Evolutionary conservation across 2,888 invertebrate species (phyloP).

Genomic region (Labia minor): DNA sequence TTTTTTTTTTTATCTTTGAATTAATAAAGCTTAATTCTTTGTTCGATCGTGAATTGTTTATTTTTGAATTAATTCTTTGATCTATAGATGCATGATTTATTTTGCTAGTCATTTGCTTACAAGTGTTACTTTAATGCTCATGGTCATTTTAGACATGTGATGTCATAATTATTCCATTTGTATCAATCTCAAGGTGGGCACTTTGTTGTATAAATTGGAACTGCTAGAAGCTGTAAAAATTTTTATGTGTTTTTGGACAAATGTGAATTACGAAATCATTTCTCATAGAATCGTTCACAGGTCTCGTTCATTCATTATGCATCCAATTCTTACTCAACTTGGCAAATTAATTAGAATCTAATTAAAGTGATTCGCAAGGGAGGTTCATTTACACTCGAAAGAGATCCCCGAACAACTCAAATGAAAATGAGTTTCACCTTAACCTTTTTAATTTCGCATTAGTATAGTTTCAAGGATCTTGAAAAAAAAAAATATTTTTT

Average conservation of each 20-base stretch:
- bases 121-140: not conserved
- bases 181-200: not conserved
- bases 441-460: constrained; percentile 7
- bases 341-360: not conserved
- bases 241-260: too few species aligned
- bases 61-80: too few species aligned
- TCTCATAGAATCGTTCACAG: too few species aligned
- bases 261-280: too few species aligned
- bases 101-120: not conserved
- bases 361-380: not conserved
- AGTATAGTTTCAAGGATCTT: not conserved
- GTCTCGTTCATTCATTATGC: too few species aligned
- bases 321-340: too few species aligned
- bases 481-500: not conserved
- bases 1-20: too few species aligned
- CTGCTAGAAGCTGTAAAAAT: too few species aligned
- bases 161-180: constrained; percentile 13
- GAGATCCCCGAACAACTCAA: not conserved
- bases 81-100: not conserved
- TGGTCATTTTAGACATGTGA: not conserved
- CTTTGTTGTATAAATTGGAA: not conserved
- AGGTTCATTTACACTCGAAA: not conserved
- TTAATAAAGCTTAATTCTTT: too few species aligned
- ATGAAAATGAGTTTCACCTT: not conserved
- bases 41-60: too few species aligned